Evolutionary conservation across 2,797 vertebrate genomes (phyloP), one percentile per base, ranked within the genome.

Genomic region (Spinus pinus): DNA sequence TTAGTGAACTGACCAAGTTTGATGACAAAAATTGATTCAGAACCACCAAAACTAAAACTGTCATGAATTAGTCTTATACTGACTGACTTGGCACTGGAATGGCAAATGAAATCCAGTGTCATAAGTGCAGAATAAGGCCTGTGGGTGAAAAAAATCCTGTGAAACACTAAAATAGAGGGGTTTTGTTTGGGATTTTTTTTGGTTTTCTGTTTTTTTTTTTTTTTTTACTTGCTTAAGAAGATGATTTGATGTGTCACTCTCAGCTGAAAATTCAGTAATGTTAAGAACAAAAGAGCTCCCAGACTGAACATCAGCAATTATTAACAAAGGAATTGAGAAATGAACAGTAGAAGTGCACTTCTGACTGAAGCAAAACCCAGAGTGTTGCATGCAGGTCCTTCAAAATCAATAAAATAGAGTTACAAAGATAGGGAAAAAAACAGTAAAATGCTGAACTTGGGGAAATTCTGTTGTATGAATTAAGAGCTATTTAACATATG

Each of bases 271-370:
- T 78, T 51, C 12, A 56, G 3, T 18, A 64, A 5, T 41, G 18
- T 8, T 22, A 8, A 33, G 61, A 50, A 20, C 5, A 39, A 66
- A 50, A 20, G 7, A 0, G 25, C 3, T 13, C 1, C 12, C 16
- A 53, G 10, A 41, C 7, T 66, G 16, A 72, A 53, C 10, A 33
- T 54, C 41, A 78, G 7, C 18, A 54, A 19, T 64, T 81, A 33
- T 50, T 87, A 53, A 4, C 27, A 50, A 58, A 64, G 21, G 31
- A 62, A 49, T 1, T n/a, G 35, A 81, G 49, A 81, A 25, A 8
- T 28, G 15, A 61, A 61, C 14, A n/a, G 17, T 3, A 3, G 46
- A 71, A 80, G 4, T 39, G 4, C 46, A 14, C 9, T 35, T 47
- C 20, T 71, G 35, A 90, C 37, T 37, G 22, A 67, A 64, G n/a